These are phyloP conservation scores for Cynodonichthys magdalenae DNA, from an alignment of 2,797 vertebrate species.

Conservation along the genomic window DNA sequence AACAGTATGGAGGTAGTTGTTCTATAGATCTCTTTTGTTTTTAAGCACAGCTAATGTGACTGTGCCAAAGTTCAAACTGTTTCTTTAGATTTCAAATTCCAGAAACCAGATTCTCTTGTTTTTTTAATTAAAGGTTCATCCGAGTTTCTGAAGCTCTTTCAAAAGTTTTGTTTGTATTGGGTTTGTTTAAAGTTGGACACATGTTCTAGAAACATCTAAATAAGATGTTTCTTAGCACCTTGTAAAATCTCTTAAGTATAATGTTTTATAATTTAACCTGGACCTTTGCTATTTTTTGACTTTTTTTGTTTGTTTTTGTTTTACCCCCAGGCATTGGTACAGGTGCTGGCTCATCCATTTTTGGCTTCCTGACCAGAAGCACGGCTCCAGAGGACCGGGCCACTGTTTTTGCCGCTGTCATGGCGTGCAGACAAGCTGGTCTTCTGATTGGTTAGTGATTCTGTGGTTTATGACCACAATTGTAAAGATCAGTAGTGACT, in stretches of 20 bases:
- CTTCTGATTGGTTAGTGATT: constrained; percentile 84
- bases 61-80: no score
- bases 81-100: no score
- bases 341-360: constrained; percentile 86
- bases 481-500: not conserved
- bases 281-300: not conserved
- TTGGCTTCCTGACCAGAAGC: constrained; percentile 82
- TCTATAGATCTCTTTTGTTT: no score
- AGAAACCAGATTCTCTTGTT: no score
- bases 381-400: constrained; percentile 81
- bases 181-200: no score
- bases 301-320: not conserved
- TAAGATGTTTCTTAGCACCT: no score
- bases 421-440: constrained; percentile 87
- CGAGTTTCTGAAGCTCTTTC: no score
- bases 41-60: no score
- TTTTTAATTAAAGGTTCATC: no score
- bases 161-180: no score
- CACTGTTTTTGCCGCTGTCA: constrained; percentile 85
- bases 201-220: no score
- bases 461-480: not conserved
- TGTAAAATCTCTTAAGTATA: not conserved
- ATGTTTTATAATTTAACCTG: not conserved
- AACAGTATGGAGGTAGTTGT: no score
- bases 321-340: constrained; percentile 80